Evolutionary conservation across 2,888 invertebrate genomes (phyloP), one percentile per base, ranked within the genome.

Genomic region (Lymantria monacha): DNA sequence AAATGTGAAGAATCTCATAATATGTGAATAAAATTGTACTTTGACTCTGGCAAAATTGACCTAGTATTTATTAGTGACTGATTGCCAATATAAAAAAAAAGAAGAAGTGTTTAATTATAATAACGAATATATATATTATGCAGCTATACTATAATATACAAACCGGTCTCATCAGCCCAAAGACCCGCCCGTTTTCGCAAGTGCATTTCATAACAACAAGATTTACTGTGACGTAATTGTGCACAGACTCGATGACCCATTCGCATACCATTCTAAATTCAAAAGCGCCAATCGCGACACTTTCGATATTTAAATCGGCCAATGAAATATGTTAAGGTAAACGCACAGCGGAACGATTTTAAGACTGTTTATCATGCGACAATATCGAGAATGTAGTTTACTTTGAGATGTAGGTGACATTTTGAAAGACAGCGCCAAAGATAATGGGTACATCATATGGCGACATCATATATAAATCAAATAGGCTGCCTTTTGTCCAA

Each of bases 291-390:
- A 74, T 72, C 57, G 68, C 67, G 73, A 76, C 79, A 79, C 80
- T 79, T 81, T 81, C 79, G 66, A 72, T 80, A 79, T 78, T 75
- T 67, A 69, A 78, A 72, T 70, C 63, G 56, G 51, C 69, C 70
- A 74, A 74, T 72, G 57, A 57, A 59, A 50, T 14, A 59, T 59
- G 55, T 54, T 53, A 60, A 55, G 47, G 44, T 30, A 5, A 9
- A 22, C 14, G 44, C 36, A 48, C 44, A 47, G 7, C 12, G 37
- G 42, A 11, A 15, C 13, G 9, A 43, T 48, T 36, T 13, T 42
- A 33, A 47, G 13, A 13, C 15, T 36, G 43, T 41, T 42, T 37
- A 37, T 33, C 48, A 37, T 30, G 41, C 41, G 40, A 30, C 46
- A 46, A 46, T 37, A 22, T 3, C 51, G 53, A 49, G 10, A 10